Percentiles rank a stretch among this genome's conserved stretches.
These are phyloP conservation scores for Whitmania pigra DNA, from an alignment of 1,140 invertebrate genomes.

Conservation along the genomic window DNA sequence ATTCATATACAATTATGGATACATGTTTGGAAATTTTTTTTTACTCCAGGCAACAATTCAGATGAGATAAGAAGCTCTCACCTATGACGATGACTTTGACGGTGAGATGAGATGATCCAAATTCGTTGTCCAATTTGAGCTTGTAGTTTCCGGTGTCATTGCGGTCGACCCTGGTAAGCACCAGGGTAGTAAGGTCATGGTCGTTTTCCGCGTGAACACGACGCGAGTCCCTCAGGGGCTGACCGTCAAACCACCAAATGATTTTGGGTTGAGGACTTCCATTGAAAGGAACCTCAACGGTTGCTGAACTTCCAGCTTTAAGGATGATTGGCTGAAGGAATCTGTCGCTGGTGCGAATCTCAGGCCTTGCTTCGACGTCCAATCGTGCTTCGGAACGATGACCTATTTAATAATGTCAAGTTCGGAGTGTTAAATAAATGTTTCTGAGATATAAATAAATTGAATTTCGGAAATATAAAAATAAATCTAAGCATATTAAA, in stretches of 20 bases:
- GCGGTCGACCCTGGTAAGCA: conserved; percentile 50
- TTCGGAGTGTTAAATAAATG: background rate
- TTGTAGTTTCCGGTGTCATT: conserved; percentile 71
- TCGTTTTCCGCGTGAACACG: conserved; percentile 61
- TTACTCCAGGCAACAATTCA: conserved; percentile 28
- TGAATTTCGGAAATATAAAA: no score
- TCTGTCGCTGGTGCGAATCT: conserved; percentile 18
- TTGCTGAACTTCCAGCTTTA: conserved; percentile 39
- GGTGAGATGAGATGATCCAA: conserved; percentile 74
- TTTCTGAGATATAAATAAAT: no score
- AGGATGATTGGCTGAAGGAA: conserved; percentile 21
- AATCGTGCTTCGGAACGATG: conserved; percentile 21
- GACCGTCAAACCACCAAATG: conserved; percentile 61
- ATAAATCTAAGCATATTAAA: no score
- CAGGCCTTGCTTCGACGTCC: conserved; percentile 23
- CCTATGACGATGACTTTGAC: conserved; percentile 78
- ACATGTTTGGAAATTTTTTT: no score
- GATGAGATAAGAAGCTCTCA: no score
- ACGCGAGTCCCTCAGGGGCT: conserved; percentile 44
- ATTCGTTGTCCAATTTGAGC: conserved; percentile 67
- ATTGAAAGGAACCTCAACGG: conserved; percentile 57
- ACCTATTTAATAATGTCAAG: background rate
- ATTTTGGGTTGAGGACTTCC: conserved; percentile 57
- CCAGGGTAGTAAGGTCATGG: conserved; percentile 44
- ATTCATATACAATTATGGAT: background rate